Base-by-base conservation (phyloP, 1,140 invertebrate genomes). In the Lepidotrigona ventralis region DNA sequence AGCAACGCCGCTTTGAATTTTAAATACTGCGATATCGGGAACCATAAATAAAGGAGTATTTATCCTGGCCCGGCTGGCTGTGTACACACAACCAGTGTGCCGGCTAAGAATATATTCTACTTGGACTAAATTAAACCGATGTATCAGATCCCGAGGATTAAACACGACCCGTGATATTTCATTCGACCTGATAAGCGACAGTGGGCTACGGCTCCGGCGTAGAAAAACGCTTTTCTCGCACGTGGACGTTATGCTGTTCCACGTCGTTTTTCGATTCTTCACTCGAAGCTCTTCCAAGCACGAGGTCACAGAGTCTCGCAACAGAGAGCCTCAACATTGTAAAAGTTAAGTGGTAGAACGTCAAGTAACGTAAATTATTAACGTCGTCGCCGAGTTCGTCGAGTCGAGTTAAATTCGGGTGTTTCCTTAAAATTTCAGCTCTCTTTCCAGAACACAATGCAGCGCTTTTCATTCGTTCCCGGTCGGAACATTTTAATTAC, bases 1-100 rank as follows among this genome's bases (percentile, higher is more conserved):
- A 53, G n/a, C 26, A 63, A 51, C 33, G 74, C 19, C 56, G 53
- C 68, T 88, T 87, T 88, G 86, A 86, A 88, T 88, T 88, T 87
- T 87, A 88, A 88, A 88, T 87, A 56, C 29, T 21, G 33, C 15
- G 68, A 71, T 88, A 88, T 87, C 86, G 82, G 76, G 17, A 15
- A 14, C 54, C 82, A 23, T 88, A 88, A 88, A 88, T 88, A 87
- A 88, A 58, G n/a, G 39, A 74, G 72, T 76, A 86, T 79, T 71
- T 71, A 79, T 80, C 75, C 66, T 53, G 14, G 2, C 33, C 4
- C 46, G 56, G 58, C 39, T 33, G n/a, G 21, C n/a, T 17, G 29
- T 54, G 69, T 85, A 80, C 76, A 63, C 39, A 8, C 39, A 46
- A 6, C 39, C 3, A n/a, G n/a, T 5, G 39, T 39, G 6, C 23